Conservation (phyloP, 2,797 vertebrate species). For the Microtus obscurus region DNA sequence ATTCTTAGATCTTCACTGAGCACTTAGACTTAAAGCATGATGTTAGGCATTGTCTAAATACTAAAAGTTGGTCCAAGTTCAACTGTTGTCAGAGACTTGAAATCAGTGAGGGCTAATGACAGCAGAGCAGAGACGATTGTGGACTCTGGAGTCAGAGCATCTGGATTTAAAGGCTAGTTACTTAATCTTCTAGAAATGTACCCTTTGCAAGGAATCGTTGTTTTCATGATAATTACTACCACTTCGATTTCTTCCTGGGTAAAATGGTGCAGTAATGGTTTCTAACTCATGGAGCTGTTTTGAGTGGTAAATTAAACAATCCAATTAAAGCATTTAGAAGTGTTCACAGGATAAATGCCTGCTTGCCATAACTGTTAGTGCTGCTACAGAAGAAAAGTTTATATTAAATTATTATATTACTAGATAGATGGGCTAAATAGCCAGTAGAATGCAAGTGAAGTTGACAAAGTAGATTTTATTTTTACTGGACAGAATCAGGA, state of each 20-base stretch:
- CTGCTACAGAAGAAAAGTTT: background rate
- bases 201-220: background rate
- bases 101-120: background rate
- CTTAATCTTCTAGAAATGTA: background rate
- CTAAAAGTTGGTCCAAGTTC: background rate
- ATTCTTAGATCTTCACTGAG: background rate
- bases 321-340: background rate
- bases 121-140: too few relatives aligned
- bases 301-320: background rate
- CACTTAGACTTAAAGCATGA: background rate
- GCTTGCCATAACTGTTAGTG: background rate
- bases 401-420: background rate
- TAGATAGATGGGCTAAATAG: background rate
- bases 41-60: background rate
- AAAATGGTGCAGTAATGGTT: background rate
- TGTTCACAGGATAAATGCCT: background rate
- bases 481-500: background rate
- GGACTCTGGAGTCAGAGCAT: background rate
- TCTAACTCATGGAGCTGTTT: background rate
- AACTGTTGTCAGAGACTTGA: background rate
- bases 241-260: background rate
- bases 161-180: background rate
- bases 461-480: background rate
- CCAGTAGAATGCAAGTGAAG: background rate
- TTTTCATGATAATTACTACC: background rate